Base-by-base conservation (phyloP, 1,140 invertebrate genomes). In the Temnothorax longispinosus region DNA sequence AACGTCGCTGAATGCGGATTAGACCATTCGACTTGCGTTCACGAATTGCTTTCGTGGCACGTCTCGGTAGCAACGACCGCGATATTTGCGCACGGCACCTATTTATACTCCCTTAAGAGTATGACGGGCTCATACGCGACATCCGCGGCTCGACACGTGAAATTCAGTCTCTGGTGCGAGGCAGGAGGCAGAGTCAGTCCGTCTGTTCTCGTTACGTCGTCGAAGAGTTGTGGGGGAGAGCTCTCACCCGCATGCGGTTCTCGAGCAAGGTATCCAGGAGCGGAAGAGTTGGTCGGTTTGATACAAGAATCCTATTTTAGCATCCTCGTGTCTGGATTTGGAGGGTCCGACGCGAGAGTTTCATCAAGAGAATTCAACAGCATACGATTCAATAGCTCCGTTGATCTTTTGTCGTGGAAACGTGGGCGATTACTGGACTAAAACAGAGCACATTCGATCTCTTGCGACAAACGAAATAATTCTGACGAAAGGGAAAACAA, bases 61-160 rank as follows among this genome's bases (percentile, higher is more conserved):
- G 60, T 74, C 21, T 44, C 64, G 75, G 75, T 72, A 71, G 88
- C 87, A 88, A 89, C 87, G 88, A 78, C 88, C 88, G 81, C 87
- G 82, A 86, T 86, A 88, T 88, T 89, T 88, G 88, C 87, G 41
- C 72, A 58, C 54, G 50, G 65, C 62, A 38, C 54, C 82, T 88
- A 88, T 88, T 88, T 86, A 88, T 88, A 86, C n/a, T 60, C 21
- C 58, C 60, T 77, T 38, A 32, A 56, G 74, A 64, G 82, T 50
- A 60, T n/a, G 52, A 11, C 38, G 32, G 47, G 21, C 21, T 52
- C 69, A 47, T 60, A 60, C 18, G 56, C 69, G 76, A 81, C 52
- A 72, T 44, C 35, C 69, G 56, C 41, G 52, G 67, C 52, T 65
- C 47, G 27, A 58, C 69, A 88, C 85, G 75, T 76, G 58, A 87